Percentiles rank a stretch among this genome's conserved stretches.
Evolutionary conservation across 2,797 vertebrate genomes (phyloP).

Genomic region (Borostomias antarcticus): DNA sequence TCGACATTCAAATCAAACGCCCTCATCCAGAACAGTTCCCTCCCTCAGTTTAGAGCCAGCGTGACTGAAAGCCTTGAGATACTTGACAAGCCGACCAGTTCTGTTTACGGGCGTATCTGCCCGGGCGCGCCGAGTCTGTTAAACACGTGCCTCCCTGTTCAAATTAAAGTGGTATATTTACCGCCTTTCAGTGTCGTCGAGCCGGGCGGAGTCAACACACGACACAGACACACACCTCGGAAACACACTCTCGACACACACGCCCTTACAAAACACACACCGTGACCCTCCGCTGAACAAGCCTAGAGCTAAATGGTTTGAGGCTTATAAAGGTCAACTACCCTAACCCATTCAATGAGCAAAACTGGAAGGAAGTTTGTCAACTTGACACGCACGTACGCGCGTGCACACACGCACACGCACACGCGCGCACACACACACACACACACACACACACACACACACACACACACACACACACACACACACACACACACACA

Average conservation of each 20-base stretch:
- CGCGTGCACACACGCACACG: no score
- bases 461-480: no score
- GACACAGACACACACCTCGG: no score
- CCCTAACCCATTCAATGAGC: neutral
- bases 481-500: no score
- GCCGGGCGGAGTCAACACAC: slow-evolving; percentile 4
- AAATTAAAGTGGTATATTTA: neutral
- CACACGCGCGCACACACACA: neutral
- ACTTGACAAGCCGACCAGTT: neutral
- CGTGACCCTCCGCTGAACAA: no score
- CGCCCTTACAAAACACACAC: no score
- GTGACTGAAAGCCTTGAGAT: no score
- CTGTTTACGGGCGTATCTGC: neutral
- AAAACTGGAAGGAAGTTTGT: neutral
- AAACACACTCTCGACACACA: neutral
- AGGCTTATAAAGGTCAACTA: neutral
- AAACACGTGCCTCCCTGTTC: neutral
- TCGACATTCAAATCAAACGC: neutral
- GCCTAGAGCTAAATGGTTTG: no score
- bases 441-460: neutral
- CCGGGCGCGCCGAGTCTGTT: neutral
- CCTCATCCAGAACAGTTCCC: neutral
- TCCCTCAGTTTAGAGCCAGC: neutral
- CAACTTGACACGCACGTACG: no score
- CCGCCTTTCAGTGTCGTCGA: neutral